Evolutionary conservation across 2,888 invertebrate genomes (phyloP).

Genomic region (Drosophila pullipes): DNA sequence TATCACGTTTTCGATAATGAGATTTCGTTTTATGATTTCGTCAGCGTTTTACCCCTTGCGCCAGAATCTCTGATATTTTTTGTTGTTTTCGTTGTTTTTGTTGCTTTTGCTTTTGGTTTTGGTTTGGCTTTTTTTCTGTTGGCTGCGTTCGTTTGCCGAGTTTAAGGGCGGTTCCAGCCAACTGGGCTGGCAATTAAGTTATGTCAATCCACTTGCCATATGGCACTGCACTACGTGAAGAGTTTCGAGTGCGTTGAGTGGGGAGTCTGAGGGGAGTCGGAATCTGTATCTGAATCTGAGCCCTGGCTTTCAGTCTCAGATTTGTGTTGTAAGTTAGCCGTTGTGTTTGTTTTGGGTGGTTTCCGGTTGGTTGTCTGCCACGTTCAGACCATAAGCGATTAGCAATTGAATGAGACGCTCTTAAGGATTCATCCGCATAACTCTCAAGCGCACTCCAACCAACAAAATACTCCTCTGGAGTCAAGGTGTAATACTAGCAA

Average conservation of each 20-base stretch:
- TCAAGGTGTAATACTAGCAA: slow-evolving; percentile 22
- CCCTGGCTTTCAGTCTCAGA: slow-evolving; percentile 12
- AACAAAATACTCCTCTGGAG: neutral
- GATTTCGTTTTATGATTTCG: slow-evolving; percentile 73
- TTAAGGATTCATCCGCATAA: slow-evolving; percentile 29
- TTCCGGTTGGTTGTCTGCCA: slow-evolving; percentile 22
- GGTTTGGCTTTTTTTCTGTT: neutral
- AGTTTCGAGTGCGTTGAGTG: neutral
- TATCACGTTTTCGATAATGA: slow-evolving; percentile 76
- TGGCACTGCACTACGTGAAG: slow-evolving; percentile 32
- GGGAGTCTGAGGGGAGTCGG: neutral
- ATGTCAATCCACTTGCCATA: slow-evolving; percentile 78
- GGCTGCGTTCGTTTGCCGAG: slow-evolving; percentile 10
- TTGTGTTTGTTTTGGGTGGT: slow-evolving; percentile 39
- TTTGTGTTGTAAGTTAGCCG: slow-evolving; percentile 42
- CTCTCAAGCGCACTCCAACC: neutral
- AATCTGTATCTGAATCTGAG: neutral
- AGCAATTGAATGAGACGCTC: slow-evolving; percentile 29
- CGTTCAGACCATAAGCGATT: slow-evolving; percentile 37
- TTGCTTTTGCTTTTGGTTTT: neutral
- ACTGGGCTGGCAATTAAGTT: slow-evolving; percentile 67
- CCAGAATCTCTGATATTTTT: neutral
- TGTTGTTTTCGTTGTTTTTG: neutral
- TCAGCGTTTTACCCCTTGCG: slow-evolving; percentile 38
- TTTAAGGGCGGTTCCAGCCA: slow-evolving; percentile 53